Conservation (phyloP, 2,113 vertebrate species). For the Melanerpes aurifrons region DNA sequence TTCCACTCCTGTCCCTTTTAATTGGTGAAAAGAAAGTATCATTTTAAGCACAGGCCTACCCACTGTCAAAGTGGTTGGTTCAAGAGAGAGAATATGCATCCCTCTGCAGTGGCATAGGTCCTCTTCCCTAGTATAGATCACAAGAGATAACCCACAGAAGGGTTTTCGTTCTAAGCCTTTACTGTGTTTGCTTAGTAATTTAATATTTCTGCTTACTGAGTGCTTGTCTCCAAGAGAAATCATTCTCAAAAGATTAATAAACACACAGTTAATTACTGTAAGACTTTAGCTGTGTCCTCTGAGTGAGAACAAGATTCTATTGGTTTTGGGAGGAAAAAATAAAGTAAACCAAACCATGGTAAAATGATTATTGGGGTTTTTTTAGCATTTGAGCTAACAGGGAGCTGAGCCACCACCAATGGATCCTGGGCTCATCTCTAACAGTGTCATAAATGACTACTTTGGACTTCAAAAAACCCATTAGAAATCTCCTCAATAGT, state of each 20-base stretch:
- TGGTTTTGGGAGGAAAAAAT: neutral
- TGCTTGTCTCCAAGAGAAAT: neutral
- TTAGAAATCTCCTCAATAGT: neutral
- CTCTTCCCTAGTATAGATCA: neutral
- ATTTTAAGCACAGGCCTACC: neutral
- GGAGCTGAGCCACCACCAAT: neutral
- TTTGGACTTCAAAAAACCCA: neutral
- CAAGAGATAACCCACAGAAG: neutral
- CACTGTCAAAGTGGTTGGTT: neutral
- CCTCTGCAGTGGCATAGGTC: neutral
- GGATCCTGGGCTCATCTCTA: neutral
- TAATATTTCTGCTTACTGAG: neutral
- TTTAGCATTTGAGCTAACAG: neutral
- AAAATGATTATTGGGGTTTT: neutral
- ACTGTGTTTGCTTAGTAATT: neutral
- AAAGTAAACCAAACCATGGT: neutral
- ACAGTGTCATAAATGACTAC: neutral
- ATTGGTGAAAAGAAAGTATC: neutral
- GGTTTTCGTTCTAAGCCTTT: neutral
- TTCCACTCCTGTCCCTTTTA: neutral
- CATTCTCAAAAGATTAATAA: neutral
- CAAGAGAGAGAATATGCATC: neutral
- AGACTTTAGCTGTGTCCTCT: neutral
- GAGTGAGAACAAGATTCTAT: neutral
- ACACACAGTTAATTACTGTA: neutral